Percentiles rank a stretch among this genome's conserved stretches.
Conservation (phyloP, 2,113 vertebrate genomes). For the Caranx melampygus region DNA sequence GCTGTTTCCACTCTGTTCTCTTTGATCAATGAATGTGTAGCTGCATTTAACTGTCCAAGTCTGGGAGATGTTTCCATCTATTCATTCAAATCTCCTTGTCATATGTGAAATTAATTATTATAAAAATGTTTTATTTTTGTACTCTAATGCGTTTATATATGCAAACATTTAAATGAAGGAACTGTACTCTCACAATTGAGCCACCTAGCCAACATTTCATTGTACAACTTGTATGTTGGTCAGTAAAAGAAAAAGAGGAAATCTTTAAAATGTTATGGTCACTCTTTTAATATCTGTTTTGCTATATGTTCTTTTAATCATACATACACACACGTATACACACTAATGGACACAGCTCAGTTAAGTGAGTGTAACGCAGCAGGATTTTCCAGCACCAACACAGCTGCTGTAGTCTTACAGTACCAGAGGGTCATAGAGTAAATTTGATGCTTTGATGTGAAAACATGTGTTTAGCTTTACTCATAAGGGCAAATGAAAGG, state of each 20-base stretch:
- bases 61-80: constrained; percentile 38
- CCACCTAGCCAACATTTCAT: constrained; percentile 40
- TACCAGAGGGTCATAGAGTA: constrained; percentile 49
- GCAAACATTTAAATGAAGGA: constrained; percentile 70
- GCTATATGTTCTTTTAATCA: constrained; percentile 5
- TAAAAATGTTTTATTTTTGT: constrained; percentile 84
- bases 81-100: constrained; percentile 39
- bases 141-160: constrained; percentile 75
- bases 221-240: constrained; percentile 47
- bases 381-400: constrained; percentile 4
- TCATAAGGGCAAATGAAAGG: constrained; percentile 59
- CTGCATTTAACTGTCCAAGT: constrained; percentile 44
- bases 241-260: constrained; percentile 28
- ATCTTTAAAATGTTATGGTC: constrained; percentile 20
- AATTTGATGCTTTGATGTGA: constrained; percentile 73
- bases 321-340: not conserved
- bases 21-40: constrained; percentile 55
- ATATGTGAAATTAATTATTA: constrained; percentile 71
- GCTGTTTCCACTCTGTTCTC: constrained; percentile 31
- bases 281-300: constrained; percentile 33
- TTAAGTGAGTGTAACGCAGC: constrained; percentile 8
- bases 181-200: constrained; percentile 63
- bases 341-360: constrained; percentile 5
- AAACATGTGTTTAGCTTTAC: constrained; percentile 74
- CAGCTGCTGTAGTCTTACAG: constrained; percentile 57